Conservation (phyloP, 2,113 vertebrate species). For the Lophura nycthemera region DNA sequence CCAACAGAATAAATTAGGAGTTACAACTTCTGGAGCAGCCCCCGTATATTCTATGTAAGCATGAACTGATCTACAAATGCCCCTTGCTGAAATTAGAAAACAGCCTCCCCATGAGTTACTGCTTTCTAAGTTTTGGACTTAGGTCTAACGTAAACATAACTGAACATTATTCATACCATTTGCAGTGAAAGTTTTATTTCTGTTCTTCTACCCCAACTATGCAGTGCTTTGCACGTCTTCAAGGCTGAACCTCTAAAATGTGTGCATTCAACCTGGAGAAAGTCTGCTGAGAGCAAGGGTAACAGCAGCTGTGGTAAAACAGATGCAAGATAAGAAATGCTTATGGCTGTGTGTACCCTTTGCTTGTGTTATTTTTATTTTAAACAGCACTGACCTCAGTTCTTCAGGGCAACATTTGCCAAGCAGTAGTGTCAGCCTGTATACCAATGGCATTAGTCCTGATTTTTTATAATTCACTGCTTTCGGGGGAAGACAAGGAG, state of each 20-base stretch:
- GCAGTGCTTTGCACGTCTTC: accelerated
- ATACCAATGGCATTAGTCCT: background rate
- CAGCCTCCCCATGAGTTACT: background rate
- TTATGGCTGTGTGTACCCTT: accelerated
- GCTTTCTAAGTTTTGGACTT: background rate
- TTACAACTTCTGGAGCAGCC: no score
- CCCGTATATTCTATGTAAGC: background rate
- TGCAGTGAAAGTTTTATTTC: background rate
- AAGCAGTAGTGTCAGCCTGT: background rate
- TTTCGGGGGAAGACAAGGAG: background rate
- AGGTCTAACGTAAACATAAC: background rate
- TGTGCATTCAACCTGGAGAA: background rate
- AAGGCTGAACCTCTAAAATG: accelerated
- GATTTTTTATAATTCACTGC: background rate
- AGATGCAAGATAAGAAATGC: background rate
- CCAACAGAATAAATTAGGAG: background rate
- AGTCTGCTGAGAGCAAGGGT: background rate
- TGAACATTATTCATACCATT: background rate
- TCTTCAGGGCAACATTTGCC: background rate
- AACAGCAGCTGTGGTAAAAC: background rate
- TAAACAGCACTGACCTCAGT: background rate
- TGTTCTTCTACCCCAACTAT: background rate
- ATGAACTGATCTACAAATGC: background rate
- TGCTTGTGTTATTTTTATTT: background rate
- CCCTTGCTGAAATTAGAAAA: background rate